Evolutionary conservation across 2,113 vertebrate genomes (phyloP).

Genomic region (Proteles cristata): DNA sequence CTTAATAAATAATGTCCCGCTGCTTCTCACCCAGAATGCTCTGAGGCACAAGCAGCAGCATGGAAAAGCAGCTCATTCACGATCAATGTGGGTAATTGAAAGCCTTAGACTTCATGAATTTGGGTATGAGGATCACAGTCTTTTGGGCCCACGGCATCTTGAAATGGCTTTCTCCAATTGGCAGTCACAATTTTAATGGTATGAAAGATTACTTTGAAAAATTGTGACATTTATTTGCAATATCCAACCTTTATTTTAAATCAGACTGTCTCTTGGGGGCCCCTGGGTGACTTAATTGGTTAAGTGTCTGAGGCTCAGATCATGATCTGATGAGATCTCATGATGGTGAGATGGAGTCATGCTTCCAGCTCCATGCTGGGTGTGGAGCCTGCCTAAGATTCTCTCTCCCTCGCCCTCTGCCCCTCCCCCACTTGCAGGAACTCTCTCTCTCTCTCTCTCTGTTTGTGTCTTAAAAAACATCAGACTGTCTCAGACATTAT

Average conservation of each 20-base stretch:
- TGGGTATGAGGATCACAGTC: background rate
- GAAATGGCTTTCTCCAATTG: background rate
- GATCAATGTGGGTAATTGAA: rapidly evolving
- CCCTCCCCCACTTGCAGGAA: no score
- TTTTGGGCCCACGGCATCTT: background rate
- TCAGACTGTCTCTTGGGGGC: no score
- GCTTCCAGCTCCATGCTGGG: no score
- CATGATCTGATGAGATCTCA: no score
- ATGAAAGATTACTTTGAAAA: background rate
- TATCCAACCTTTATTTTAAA: no score
- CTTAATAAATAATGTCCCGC: background rate
- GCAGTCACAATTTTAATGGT: background rate
- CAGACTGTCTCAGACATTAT: background rate
- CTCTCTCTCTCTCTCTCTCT: no score
- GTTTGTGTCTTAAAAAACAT: no score
- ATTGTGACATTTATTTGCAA: background rate
- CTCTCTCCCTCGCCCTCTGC: no score
- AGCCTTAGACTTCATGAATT: background rate
- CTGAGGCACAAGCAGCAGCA: background rate
- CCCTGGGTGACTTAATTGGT: no score
- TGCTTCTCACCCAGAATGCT: background rate
- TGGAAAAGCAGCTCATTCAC: background rate
- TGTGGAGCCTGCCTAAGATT: no score
- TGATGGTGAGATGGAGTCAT: no score
- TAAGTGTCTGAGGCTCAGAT: no score